Evolutionary conservation across 2,797 vertebrate genomes (phyloP).

Genomic region (Eulemur albifrons): DNA sequence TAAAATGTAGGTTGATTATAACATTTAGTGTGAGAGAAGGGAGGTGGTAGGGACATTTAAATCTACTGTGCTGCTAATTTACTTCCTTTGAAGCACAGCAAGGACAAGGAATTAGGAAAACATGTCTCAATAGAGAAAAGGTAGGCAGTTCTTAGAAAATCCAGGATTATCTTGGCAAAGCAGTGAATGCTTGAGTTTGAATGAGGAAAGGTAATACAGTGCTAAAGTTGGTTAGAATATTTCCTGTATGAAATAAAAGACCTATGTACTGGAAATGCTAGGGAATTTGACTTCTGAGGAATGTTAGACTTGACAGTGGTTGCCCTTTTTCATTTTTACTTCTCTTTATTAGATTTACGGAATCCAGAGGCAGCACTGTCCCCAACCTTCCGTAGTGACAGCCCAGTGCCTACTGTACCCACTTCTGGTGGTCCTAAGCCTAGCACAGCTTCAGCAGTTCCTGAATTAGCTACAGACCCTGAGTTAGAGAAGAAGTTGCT

Average conservation of each 20-base stretch:
- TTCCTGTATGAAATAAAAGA: conserved; percentile 10
- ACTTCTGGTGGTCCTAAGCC: conserved; percentile 79
- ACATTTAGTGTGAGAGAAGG: not conserved
- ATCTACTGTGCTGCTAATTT: not conserved
- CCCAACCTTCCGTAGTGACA: conserved; percentile 89
- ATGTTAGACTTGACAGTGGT: not conserved
- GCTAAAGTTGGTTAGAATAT: conserved; percentile 14
- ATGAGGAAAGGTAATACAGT: not conserved
- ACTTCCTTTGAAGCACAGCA: conserved; percentile 13
- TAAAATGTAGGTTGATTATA: not conserved
- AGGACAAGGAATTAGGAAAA: conserved; percentile 38
- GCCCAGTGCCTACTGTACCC: conserved; percentile 86
- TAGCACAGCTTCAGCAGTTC: conserved; percentile 76
- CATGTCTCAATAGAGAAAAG: not conserved
- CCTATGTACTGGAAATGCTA: not conserved
- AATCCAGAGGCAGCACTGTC: conserved; percentile 85
- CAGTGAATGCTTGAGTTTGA: not conserved
- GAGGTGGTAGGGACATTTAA: not conserved
- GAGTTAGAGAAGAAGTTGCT: conserved; percentile 93
- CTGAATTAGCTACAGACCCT: conserved; percentile 91
- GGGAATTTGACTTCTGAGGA: not conserved
- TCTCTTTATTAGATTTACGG: conserved; percentile 84
- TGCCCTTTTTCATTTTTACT: conserved; percentile 30
- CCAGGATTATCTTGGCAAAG: not conserved
- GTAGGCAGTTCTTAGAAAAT: not conserved